Evolutionary conservation across 2,888 invertebrate species (phyloP), one percentile per base, ranked within the genome.

Genomic region (Megaustenia siamemsis): DNA sequence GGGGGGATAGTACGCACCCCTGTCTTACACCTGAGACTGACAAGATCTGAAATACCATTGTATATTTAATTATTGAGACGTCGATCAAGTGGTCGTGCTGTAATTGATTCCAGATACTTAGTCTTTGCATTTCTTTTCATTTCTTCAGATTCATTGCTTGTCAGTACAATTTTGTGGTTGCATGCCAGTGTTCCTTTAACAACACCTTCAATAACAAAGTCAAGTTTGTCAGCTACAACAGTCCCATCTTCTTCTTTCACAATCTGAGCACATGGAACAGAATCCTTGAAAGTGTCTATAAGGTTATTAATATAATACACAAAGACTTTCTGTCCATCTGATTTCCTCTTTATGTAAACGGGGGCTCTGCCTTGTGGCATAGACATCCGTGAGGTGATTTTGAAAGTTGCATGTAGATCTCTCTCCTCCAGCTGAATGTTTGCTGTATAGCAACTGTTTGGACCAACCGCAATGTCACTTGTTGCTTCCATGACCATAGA

Each of bases 381-480:
- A 15, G 82, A 71, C 82, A 87, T 85, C 8, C 83, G 63, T 32
- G 83, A 86, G 45, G 56, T 49, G 24, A 87, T 86, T 49, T 66
- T 76, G 69, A 88, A 88, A 21, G 81, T 82, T 2, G 85, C 86
- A 56, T 85, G 73, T 15, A 88, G 56, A 35, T 63, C 56, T 1
- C 82, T 53, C 35, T 88, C 87, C 38, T 87, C 86, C 78, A 88
- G 81, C 63, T 86, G 76, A 1, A 88, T 83, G 24, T 83, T 82
- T 32, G 87, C 87, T 10, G 75, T 79, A 81, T 87, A 88, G 56
- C 81, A 82, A 49, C 87, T 40, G 83, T 86, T 80, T 40, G 85
- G 76, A 21, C 75, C 85, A 49, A 88, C 87, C 0, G 82, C 77
- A 63, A 88, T 88, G 38, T 87, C 85, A 60, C 88, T 88, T 28